phyloP scores from a whole-genome alignment of 2,888 invertebrate species.

The Zaprionus bogoriensis region DNA sequence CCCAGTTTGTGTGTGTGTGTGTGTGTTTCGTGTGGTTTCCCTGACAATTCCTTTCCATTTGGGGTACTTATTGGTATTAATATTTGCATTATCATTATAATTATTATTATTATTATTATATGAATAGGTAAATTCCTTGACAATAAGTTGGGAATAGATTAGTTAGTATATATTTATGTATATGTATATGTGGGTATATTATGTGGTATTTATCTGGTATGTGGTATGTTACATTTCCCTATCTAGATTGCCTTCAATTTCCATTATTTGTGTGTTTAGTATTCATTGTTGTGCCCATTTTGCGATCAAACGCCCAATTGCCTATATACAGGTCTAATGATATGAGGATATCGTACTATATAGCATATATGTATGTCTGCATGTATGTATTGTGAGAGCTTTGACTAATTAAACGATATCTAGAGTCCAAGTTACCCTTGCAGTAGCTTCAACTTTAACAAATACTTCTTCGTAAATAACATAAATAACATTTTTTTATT shows the following conservation, averaged over 20 bases:
- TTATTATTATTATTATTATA: conserved; percentile 19
- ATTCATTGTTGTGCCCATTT: conserved; percentile 44
- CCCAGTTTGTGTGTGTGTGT: background rate
- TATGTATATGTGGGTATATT: conserved; percentile 2
- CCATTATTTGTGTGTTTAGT: conserved; percentile 35
- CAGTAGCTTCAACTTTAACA: background rate
- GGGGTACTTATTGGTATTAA: conserved; percentile 1
- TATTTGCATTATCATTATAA: conserved; percentile 12
- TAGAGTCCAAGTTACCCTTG: background rate
- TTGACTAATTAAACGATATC: conserved; percentile 9
- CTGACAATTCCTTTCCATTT: conserved; percentile 68
- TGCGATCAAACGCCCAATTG: conserved; percentile 7
- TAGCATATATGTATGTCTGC: conserved; percentile 5
- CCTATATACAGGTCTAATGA: conserved; percentile 46
- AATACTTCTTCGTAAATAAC: background rate
- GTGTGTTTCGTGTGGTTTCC: conserved; percentile 48
- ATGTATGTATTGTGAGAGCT: background rate
- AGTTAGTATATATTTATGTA: conserved; percentile 8
- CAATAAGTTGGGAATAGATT: background rate
- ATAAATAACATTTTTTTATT: too few relatives aligned
- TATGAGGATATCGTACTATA: conserved; percentile 46
- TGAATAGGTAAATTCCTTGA: background rate
- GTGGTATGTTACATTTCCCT: conserved; percentile 70
- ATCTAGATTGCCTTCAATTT: conserved; percentile 81
- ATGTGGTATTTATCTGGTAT: conserved; percentile 7